phyloP scores from a whole-genome alignment of 2,888 invertebrate species.

The Cyrtodaria siliqua region DNA sequence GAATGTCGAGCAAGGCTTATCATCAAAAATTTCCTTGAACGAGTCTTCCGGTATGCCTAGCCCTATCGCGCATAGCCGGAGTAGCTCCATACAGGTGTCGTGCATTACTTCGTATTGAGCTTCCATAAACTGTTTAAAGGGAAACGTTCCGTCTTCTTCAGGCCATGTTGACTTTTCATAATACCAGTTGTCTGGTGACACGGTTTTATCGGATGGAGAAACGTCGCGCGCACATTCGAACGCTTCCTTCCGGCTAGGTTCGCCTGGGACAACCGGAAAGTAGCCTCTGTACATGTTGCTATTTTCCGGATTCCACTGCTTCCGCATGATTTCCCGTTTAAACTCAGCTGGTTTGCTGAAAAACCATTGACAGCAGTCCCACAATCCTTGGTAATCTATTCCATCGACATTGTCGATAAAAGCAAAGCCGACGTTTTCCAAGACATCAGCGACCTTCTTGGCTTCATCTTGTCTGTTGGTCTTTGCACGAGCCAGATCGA shows the following conservation, averaged over 20 bases:
- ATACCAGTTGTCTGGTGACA: constrained; percentile 60
- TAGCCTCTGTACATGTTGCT: constrained; percentile 73
- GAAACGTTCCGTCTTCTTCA: constrained; percentile 62
- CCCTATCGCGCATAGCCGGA: constrained; percentile 64
- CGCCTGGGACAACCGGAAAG: constrained; percentile 70
- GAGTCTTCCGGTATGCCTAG: constrained; percentile 67
- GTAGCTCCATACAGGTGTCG: constrained; percentile 66
- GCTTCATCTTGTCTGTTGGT: constrained; percentile 59
- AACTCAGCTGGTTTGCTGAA: constrained; percentile 63
- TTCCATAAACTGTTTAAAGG: constrained; percentile 61
- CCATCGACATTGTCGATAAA: constrained; percentile 71
- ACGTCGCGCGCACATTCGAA: constrained; percentile 70
- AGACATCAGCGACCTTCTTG: constrained; percentile 61
- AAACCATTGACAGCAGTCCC: constrained; percentile 68
- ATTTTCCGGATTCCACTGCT: constrained; percentile 71
- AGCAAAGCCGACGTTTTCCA: constrained; percentile 73
- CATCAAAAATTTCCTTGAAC: constrained; percentile 65
- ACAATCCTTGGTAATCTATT: constrained; percentile 62
- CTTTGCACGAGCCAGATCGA: constrained; percentile 63
- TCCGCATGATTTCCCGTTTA: constrained; percentile 60
- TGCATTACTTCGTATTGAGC: constrained; percentile 62
- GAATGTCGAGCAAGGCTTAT: constrained; percentile 70
- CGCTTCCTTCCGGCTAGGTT: constrained; percentile 72
- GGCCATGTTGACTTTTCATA: constrained; percentile 69
- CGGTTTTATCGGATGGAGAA: constrained; percentile 41